Conservation (phyloP, 2,888 invertebrate species). For the Acanthococcus lagerstroemiae region DNA sequence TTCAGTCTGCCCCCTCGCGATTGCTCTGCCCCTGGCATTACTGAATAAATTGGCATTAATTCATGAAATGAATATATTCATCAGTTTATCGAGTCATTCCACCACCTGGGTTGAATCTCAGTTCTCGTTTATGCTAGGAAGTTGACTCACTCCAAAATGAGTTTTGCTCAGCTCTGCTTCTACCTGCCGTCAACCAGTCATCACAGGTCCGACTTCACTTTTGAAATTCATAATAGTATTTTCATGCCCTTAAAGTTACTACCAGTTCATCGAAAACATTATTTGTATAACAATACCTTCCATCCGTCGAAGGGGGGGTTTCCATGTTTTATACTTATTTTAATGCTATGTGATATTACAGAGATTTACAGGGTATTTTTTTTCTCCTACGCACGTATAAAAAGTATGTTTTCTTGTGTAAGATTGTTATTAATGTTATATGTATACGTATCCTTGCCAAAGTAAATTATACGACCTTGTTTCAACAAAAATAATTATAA, state of each 20-base stretch:
- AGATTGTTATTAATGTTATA: constrained; percentile 23
- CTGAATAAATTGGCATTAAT: no score
- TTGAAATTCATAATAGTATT: background rate
- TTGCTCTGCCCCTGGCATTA: no score
- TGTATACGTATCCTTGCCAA: constrained; percentile 28
- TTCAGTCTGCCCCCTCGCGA: no score
- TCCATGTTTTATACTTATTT: background rate
- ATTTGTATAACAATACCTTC: background rate
- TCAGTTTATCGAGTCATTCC: no score
- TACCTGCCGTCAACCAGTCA: no score
- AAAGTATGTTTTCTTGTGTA: background rate
- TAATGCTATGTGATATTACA: constrained; percentile 11
- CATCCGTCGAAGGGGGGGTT: background rate
- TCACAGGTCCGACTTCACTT: no score
- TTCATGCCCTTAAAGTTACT: background rate
- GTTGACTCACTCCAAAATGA: no score
- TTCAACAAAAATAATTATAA: background rate
- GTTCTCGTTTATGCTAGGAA: no score
- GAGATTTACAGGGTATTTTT: constrained; percentile 18
- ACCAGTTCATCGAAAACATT: background rate
- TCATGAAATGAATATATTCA: no score
- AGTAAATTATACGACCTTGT: constrained; percentile 17
- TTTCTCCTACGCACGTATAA: constrained; percentile 1
- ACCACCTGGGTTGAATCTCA: no score
- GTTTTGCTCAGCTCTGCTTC: no score